Evolutionary conservation across 2,797 vertebrate species (phyloP).

Genomic region (Clarias laeviceps): DNA sequence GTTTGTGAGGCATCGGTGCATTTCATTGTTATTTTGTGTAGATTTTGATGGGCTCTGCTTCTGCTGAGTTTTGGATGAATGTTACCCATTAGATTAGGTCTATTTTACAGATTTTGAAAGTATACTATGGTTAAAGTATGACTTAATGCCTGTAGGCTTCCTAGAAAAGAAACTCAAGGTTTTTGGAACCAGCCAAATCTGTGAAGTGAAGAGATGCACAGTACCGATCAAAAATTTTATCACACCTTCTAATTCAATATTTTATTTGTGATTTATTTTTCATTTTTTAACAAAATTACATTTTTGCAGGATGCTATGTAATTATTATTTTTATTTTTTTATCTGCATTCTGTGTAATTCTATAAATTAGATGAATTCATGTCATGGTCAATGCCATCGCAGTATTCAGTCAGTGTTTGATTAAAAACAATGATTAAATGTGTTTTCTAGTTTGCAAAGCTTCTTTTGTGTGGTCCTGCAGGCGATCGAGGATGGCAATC

Average conservation of each 20-base stretch:
- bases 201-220: too few species aligned
- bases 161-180: neutral
- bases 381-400: too few species aligned
- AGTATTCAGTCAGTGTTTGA: neutral
- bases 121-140: neutral
- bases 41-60: neutral
- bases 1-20: neutral
- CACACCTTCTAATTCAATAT: too few species aligned
- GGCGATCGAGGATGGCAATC: conserved; percentile 97
- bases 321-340: neutral
- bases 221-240: too few species aligned
- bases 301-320: neutral
- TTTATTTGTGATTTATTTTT: too few species aligned
- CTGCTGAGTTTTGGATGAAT: neutral
- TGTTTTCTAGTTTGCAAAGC: neutral
- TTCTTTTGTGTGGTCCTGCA: conserved; percentile 57
- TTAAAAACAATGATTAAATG: neutral
- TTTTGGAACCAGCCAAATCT: neutral
- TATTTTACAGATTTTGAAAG: neutral
- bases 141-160: neutral
- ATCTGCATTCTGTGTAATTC: neutral
- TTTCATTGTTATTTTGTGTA: neutral
- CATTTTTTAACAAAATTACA: neutral
- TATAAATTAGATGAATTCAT: neutral
- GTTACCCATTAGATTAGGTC: neutral